These are phyloP conservation scores for Hafferia zeledoni DNA, from an alignment of 2,797 vertebrate species.

Conservation along the genomic window DNA sequence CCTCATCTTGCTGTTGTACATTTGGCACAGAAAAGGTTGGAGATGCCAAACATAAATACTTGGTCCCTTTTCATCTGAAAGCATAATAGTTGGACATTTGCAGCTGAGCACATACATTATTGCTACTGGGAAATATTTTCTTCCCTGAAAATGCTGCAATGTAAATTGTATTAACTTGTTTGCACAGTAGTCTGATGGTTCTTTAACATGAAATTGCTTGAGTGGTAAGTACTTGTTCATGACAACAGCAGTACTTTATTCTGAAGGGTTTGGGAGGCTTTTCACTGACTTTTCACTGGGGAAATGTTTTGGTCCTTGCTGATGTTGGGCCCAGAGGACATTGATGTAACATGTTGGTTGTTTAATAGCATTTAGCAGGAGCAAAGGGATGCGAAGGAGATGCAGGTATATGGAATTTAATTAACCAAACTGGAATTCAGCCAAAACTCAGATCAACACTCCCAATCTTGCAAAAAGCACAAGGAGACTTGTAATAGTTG, in stretches of 20 bases:
- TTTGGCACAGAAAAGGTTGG: background rate
- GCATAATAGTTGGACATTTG: background rate
- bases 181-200: background rate
- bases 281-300: background rate
- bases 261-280: background rate
- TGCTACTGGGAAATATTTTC: background rate
- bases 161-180: background rate
- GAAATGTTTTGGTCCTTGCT: background rate
- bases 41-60: background rate
- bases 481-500: background rate
- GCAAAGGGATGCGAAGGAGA: background rate
- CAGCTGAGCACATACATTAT: background rate
- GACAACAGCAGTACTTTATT: background rate
- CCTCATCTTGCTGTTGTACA: background rate
- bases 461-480: conserved; percentile 1
- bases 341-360: background rate
- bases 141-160: background rate
- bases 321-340: background rate
- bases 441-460: background rate
- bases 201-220: background rate
- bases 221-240: background rate
- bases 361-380: background rate
- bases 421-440: conserved; percentile 24
- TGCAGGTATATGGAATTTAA: conserved; percentile 21
- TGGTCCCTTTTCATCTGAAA: background rate